Conservation (phyloP, 2,113 vertebrate species). For the Aptenodytes forsteri region DNA sequence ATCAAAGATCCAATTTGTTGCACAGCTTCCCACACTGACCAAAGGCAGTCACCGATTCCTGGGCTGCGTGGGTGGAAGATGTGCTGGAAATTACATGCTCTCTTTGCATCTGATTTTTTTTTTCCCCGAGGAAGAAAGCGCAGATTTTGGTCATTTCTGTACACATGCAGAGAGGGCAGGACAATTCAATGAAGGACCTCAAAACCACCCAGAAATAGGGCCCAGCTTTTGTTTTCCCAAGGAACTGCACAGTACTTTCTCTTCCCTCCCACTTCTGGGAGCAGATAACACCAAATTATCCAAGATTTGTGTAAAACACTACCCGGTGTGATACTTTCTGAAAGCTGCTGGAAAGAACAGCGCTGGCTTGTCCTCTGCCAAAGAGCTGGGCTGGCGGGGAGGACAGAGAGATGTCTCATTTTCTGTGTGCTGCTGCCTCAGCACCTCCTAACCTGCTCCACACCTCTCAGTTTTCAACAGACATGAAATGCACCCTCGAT, state of each 20-base stretch:
- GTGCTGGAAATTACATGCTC: not conserved
- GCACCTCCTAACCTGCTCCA: not conserved
- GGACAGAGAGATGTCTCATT: not conserved
- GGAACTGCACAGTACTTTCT: not conserved
- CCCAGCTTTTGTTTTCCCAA: not conserved
- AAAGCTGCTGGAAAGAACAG: not conserved
- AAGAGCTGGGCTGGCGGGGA: not conserved
- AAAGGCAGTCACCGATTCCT: not conserved
- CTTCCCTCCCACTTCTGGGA: not conserved
- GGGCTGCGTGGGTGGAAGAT: not conserved
- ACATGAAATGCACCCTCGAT: not conserved
- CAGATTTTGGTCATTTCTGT: not conserved
- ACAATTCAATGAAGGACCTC: not conserved
- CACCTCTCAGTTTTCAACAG: not conserved
- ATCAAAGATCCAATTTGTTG: not conserved
- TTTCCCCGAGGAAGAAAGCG: not conserved
- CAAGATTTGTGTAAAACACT: not conserved
- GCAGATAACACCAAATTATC: rapidly evolving
- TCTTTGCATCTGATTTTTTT: not conserved
- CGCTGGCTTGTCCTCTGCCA: not conserved
- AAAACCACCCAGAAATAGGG: not conserved
- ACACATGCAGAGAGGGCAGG: not conserved
- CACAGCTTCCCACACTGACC: not conserved
- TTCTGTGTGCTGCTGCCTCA: not conserved
- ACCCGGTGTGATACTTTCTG: not conserved